A percentile compares a stretch with the other conserved stretches of the same genome.
These are phyloP conservation scores for Neuroscelio doddi DNA, from an alignment of 2,888 invertebrate genomes.

Conservation along the genomic window DNA sequence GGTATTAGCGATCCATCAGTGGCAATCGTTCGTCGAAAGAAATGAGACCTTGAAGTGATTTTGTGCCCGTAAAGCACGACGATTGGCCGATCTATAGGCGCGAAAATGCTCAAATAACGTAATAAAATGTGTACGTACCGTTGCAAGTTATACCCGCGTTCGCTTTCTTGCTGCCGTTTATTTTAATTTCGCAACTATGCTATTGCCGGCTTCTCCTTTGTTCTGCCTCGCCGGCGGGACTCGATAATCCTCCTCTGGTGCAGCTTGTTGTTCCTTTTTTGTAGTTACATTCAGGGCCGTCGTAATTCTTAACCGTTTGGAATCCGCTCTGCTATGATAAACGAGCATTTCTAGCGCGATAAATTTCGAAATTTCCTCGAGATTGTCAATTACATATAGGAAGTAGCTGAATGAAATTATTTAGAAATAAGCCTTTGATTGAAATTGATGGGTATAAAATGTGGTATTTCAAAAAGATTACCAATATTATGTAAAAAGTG, in stretches of 20 bases:
- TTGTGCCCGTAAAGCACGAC: slow-evolving; percentile 45
- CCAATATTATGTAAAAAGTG: too few relatives aligned
- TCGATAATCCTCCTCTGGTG: slow-evolving; percentile 37
- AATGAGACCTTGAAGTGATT: slow-evolving; percentile 30
- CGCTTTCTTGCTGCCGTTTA: slow-evolving; percentile 66
- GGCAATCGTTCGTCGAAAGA: slow-evolving; percentile 14
- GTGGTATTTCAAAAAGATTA: slow-evolving; percentile 1
- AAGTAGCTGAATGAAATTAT: slow-evolving; percentile 14
- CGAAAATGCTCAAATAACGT: slow-evolving; percentile 49
- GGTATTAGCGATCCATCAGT: slow-evolving; percentile 15
- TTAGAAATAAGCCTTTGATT: slow-evolving; percentile 18
- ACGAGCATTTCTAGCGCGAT: slow-evolving; percentile 30
- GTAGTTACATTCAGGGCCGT: slow-evolving; percentile 38
- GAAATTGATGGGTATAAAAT: slow-evolving; percentile 17
- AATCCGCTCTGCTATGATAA: slow-evolving; percentile 36
- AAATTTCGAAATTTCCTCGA: slow-evolving; percentile 22
- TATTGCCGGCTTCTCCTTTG: slow-evolving; percentile 58
- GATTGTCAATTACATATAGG: background rate
- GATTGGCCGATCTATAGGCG: slow-evolving; percentile 48
- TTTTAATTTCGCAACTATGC: slow-evolving; percentile 66
- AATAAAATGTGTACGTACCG: slow-evolving; percentile 48
- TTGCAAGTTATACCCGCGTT: slow-evolving; percentile 45
- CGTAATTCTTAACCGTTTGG: slow-evolving; percentile 39
- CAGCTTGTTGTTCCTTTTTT: slow-evolving; percentile 45
- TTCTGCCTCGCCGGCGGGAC: slow-evolving; percentile 51